Conservation (phyloP, 2,888 invertebrate genomes). For the Petrolisthes cinctipes region DNA sequence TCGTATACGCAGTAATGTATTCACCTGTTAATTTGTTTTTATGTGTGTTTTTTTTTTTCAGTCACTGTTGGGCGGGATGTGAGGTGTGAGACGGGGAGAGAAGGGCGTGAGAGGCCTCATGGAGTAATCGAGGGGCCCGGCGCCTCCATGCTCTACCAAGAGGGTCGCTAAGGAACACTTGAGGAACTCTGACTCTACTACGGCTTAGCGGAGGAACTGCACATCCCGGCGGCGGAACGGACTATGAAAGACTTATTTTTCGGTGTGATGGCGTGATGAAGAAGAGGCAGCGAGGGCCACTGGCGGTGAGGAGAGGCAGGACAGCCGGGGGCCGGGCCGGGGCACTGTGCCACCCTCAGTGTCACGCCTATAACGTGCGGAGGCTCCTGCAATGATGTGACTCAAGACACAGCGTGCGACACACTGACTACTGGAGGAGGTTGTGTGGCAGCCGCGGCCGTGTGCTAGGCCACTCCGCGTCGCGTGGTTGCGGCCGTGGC, state of each 20-base stretch:
- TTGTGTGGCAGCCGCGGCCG: slow-evolving; percentile 13
- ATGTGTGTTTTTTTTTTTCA: too few species aligned
- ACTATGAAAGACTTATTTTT: neutral
- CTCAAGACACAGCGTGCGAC: neutral
- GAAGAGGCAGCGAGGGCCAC: slow-evolving; percentile 12
- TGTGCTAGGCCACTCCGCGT: slow-evolving; percentile 23
- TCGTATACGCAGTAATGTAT: too few species aligned
- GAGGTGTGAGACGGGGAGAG: too few species aligned
- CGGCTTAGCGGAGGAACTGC: neutral
- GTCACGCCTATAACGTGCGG: slow-evolving; percentile 8
- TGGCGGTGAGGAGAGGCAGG: neutral
- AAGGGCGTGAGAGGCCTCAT: neutral
- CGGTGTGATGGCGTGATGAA: neutral
- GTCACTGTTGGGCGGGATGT: too few species aligned
- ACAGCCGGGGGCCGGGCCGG: neutral
- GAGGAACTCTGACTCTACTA: neutral
- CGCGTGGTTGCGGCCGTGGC: slow-evolving; percentile 42
- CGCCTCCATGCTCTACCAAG: neutral
- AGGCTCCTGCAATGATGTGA: neutral
- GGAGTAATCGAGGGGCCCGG: neutral
- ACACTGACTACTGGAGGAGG: neutral
- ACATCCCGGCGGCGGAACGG: slow-evolving; percentile 1
- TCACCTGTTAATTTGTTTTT: too few species aligned
- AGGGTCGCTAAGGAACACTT: neutral
- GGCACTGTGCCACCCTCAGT: slow-evolving; percentile 4